phyloP scores from a whole-genome alignment of 2,113 vertebrate genomes.

The Pseudonaja textilis region DNA sequence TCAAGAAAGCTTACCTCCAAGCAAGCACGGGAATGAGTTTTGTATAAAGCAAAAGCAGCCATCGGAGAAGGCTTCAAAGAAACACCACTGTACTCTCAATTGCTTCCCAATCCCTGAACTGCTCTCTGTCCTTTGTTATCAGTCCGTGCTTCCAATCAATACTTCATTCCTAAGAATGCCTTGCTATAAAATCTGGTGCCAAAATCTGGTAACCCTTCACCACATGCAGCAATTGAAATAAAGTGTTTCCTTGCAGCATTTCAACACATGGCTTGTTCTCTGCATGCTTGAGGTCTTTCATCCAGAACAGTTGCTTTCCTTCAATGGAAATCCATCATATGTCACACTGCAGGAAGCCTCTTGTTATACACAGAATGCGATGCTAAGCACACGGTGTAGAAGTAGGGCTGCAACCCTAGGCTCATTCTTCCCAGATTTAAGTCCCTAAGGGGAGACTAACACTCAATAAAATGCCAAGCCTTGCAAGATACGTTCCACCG shows the following conservation, averaged over 20 bases:
- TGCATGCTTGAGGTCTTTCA: conserved; percentile 14
- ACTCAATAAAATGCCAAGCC: neutral
- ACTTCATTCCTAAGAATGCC: conserved; percentile 7
- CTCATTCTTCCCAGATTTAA: neutral
- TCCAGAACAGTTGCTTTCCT: neutral
- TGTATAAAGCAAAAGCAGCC: neutral
- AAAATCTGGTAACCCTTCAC: conserved; percentile 18
- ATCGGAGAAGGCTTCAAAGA: neutral
- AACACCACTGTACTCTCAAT: neutral
- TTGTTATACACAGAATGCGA: neutral
- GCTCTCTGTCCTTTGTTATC: neutral
- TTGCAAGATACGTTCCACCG: neutral
- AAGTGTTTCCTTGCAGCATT: conserved; percentile 5
- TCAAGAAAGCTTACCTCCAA: neutral
- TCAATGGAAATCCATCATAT: conserved; percentile 9
- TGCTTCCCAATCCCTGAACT: neutral
- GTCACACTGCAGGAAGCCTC: neutral
- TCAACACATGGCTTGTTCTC: conserved; percentile 10
- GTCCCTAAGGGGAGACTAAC: neutral
- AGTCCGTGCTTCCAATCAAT: neutral
- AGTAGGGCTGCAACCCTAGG: neutral
- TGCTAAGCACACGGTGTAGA: neutral
- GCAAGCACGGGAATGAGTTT: neutral
- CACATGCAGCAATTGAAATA: conserved; percentile 20
- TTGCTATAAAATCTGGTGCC: conserved; percentile 9